These are phyloP conservation scores for Lagorchestes hirsutus DNA, from an alignment of 2,797 vertebrate genomes.

Conservation along the genomic window DNA sequence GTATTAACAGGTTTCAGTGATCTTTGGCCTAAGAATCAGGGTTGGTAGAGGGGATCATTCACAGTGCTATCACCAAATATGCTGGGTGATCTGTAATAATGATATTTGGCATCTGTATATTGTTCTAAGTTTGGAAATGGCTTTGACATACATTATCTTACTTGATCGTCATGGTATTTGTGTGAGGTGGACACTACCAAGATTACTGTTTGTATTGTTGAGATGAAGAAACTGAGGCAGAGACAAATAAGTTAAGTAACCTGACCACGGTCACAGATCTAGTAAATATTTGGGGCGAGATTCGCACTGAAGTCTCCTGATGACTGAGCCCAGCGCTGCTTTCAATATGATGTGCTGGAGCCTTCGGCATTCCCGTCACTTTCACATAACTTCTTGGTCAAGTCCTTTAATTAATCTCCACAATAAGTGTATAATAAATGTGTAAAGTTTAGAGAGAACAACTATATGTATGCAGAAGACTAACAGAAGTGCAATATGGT, in stretches of 20 bases:
- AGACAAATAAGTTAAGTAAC: not conserved
- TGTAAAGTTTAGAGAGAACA: not conserved
- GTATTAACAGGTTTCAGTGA: not conserved
- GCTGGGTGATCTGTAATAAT: not conserved
- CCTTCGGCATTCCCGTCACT: not conserved
- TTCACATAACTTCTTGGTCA: not conserved
- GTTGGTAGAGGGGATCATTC: not conserved
- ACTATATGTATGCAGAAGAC: not conserved
- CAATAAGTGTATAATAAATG: not conserved
- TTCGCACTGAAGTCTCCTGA: not conserved
- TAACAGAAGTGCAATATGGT: not conserved
- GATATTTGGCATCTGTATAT: not conserved
- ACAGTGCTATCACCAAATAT: not conserved
- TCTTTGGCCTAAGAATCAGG: not conserved
- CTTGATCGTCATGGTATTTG: not conserved
- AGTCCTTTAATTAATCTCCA: not conserved
- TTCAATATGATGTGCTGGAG: not conserved
- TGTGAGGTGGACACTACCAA: not conserved
- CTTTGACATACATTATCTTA: not conserved
- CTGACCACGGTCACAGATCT: not conserved
- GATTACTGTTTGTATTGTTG: not conserved
- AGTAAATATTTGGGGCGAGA: not conserved
- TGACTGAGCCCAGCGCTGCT: not conserved
- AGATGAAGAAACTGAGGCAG: not conserved
- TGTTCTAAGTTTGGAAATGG: not conserved